phyloP scores from a whole-genome alignment of 2,888 invertebrate genomes.

The Elaeidobius kamerunicus region DNA sequence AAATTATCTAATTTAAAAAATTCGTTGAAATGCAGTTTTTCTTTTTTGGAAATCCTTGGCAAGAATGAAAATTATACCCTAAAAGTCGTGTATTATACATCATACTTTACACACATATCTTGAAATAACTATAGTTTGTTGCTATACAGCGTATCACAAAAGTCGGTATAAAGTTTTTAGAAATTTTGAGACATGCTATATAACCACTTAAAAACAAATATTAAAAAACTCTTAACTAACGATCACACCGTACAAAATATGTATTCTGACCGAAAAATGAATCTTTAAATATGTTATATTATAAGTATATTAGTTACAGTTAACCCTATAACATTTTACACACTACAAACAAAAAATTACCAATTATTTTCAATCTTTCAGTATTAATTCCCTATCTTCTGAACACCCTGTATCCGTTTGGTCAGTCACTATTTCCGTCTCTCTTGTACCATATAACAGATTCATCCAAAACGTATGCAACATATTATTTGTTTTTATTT shows the following conservation, averaged over 20 bases:
- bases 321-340: constrained; percentile 19
- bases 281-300: constrained; percentile 11
- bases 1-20: too few relatives aligned
- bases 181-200: neutral
- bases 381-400: constrained; percentile 13
- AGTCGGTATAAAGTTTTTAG: neutral
- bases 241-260: constrained; percentile 4
- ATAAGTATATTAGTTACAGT: constrained; percentile 9
- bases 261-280: neutral
- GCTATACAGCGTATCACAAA: neutral
- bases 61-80: neutral
- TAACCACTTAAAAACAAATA: neutral
- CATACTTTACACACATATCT: too few relatives aligned
- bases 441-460: constrained; percentile 25
- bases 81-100: too few relatives aligned
- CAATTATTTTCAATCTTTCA: constrained; percentile 6
- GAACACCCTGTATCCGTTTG: constrained; percentile 24
- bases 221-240: neutral
- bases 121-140: too few relatives aligned
- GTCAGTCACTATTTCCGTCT: constrained; percentile 30
- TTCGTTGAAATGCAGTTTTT: too few relatives aligned
- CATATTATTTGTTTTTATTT: too few relatives aligned
- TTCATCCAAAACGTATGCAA: too few relatives aligned
- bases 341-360: constrained; percentile 13
- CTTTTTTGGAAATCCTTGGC: too few relatives aligned